phyloP scores from a whole-genome alignment of 2,113 vertebrate genomes.

The Hypocryptadius cinnamomeus region DNA sequence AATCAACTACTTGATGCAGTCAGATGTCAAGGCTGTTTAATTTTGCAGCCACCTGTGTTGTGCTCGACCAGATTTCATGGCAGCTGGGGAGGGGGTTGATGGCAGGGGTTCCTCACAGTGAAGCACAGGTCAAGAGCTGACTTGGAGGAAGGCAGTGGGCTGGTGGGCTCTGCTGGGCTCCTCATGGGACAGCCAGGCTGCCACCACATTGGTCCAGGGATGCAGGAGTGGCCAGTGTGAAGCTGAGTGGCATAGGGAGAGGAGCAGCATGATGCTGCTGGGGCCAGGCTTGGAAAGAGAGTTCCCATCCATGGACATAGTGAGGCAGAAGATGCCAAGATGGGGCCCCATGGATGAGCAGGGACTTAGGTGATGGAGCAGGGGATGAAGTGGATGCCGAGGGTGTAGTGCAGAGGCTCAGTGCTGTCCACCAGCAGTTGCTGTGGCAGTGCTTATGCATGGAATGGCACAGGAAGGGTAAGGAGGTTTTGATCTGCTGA shows the following conservation, averaged over 20 bases:
- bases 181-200: neutral
- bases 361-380: neutral
- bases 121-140: neutral
- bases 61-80: neutral
- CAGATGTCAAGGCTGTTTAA: neutral
- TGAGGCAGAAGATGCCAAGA: neutral
- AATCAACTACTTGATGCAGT: neutral
- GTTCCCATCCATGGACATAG: neutral
- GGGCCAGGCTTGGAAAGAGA: neutral
- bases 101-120: neutral
- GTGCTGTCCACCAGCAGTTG: neutral
- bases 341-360: neutral
- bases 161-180: accelerated
- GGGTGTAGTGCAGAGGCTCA: accelerated
- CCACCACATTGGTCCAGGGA: accelerated
- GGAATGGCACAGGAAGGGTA: neutral
- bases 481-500: neutral
- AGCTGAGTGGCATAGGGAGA: accelerated
- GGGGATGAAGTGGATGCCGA: neutral
- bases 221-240: neutral
- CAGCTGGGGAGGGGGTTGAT: neutral
- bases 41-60: neutral
- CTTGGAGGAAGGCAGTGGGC: neutral
- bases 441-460: neutral
- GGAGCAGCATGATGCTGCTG: neutral